phyloP scores from a whole-genome alignment of 2,797 vertebrate species.

The Oophaga sylvatica region DNA sequence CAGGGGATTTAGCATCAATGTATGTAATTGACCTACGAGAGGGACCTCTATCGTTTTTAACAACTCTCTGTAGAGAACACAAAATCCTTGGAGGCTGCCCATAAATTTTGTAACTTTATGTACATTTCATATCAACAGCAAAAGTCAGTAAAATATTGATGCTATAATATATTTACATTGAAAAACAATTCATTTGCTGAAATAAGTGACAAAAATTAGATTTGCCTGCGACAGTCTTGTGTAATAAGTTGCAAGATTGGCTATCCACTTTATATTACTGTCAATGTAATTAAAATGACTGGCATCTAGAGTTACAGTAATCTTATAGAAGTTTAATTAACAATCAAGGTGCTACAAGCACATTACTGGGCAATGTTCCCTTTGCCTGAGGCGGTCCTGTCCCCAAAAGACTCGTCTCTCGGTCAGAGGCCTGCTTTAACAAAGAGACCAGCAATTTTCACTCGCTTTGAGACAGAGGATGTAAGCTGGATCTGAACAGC shows the following conservation, averaged over 20 bases:
- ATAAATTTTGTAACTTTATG: too few species aligned
- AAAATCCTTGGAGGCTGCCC: too few species aligned
- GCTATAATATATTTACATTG: background rate
- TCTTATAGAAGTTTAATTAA: constrained; percentile 23
- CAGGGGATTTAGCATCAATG: too few species aligned
- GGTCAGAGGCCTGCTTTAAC: constrained; percentile 7
- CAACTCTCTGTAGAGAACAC: too few species aligned
- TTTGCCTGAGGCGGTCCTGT: background rate
- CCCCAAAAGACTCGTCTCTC: constrained; percentile 1
- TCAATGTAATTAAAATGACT: constrained; percentile 47
- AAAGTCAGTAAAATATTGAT: background rate
- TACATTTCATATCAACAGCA: too few species aligned
- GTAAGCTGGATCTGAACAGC: background rate
- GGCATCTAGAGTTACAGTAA: constrained; percentile 4
- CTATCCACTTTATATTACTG: background rate
- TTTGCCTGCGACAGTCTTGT: background rate
- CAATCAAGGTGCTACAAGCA: constrained; percentile 8
- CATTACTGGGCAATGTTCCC: constrained; percentile 1
- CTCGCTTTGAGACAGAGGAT: constrained; percentile 31
- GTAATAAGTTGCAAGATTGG: too few species aligned
- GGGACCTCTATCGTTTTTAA: too few species aligned
- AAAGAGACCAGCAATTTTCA: constrained; percentile 30
- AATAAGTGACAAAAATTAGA: background rate
- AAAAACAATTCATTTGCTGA: background rate
- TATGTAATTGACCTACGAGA: too few species aligned